These are phyloP conservation scores for Megalops atlanticus DNA, from an alignment of 2,113 vertebrate species.

Conservation along the genomic window DNA sequence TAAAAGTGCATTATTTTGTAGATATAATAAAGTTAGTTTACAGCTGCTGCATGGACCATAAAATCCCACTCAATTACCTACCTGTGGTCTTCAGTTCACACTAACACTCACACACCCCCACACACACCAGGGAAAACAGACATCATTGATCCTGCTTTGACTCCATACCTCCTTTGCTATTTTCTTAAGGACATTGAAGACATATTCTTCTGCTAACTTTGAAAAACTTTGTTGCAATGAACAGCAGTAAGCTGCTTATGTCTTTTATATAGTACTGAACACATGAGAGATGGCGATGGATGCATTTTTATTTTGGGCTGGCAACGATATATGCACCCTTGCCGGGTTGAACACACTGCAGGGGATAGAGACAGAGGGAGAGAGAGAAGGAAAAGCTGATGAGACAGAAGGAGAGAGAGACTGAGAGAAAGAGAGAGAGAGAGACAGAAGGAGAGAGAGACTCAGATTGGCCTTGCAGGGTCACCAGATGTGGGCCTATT, in stretches of 20 bases:
- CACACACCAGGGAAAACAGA: neutral
- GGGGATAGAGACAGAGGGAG: neutral
- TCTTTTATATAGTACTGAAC: too few species aligned
- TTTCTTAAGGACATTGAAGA: neutral
- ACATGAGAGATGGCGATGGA: neutral
- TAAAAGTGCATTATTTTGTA: constrained; percentile 18
- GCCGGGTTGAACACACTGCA: neutral
- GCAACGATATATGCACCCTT: neutral
- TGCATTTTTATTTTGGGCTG: constrained; percentile 7
- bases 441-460: neutral
- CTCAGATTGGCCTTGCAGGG: neutral
- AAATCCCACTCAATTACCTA: neutral
- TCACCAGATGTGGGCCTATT: neutral
- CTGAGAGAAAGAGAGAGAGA: neutral
- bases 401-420: neutral
- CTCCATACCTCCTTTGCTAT: too few species aligned
- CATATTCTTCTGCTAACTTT: neutral
- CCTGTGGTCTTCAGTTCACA: neutral
- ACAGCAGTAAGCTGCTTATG: neutral
- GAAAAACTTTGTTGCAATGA: neutral
- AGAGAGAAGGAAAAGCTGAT: neutral
- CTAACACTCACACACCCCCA: neutral
- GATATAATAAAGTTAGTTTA: constrained; percentile 12
- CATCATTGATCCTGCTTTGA: too few species aligned
- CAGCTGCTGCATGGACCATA: constrained; percentile 1